Conservation (phyloP, 2,888 invertebrate species). For the Lysandra bellargus region DNA sequence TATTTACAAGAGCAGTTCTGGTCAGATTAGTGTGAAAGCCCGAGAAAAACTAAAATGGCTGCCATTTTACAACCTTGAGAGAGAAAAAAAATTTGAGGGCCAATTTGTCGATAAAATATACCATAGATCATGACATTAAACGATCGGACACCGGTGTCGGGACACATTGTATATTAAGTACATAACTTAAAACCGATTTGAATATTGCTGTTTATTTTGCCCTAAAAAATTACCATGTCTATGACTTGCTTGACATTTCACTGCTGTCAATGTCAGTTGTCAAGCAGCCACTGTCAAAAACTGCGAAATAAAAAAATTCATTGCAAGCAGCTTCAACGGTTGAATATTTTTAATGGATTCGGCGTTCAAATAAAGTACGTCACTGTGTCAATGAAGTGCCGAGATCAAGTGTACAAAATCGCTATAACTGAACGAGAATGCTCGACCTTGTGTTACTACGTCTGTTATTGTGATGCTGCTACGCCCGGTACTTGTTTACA, state of each 20-base stretch:
- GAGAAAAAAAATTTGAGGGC: no score
- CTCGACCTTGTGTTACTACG: constrained; percentile 57
- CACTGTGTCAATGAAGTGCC: constrained; percentile 53
- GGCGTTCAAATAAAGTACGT: constrained; percentile 60
- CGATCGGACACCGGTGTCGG: no score
- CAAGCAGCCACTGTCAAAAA: constrained; percentile 15
- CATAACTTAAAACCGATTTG: no score
- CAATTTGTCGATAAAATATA: no score
- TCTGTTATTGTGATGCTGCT: constrained; percentile 56
- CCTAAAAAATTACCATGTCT: background rate
- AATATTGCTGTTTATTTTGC: no score
- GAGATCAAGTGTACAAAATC: constrained; percentile 48
- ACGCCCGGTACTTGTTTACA: constrained; percentile 72
- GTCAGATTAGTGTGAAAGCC: no score
- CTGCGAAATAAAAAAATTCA: constrained; percentile 12
- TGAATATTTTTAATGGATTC: constrained; percentile 42
- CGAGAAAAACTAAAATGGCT: no score
- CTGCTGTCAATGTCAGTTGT: background rate
- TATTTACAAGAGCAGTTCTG: no score
- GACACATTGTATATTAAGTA: no score
- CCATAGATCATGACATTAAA: no score
- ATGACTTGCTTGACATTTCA: background rate
- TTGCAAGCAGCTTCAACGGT: constrained; percentile 52
- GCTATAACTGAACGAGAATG: constrained; percentile 52
- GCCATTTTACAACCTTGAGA: no score